Base-by-base conservation (phyloP, 30 jellyfish, hydroid and myxozoan genomes). In the Clytia hemisphaerica region DNA sequence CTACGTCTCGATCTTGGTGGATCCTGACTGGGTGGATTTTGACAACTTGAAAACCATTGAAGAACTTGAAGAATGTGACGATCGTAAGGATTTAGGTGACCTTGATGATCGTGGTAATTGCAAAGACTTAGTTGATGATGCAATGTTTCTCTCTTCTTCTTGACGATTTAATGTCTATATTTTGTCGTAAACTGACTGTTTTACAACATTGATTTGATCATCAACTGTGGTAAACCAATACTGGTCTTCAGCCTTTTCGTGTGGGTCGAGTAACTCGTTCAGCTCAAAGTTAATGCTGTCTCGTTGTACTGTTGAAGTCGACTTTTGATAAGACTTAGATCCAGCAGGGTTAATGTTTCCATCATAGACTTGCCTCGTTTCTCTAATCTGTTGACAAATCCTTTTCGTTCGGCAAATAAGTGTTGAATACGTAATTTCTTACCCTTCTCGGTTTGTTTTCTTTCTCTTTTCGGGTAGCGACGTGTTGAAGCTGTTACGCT, bases 1-100 rank as follows among this genome's bases (percentile, higher is more conserved):
- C 53, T 40, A 40, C 53, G 53, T 40, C 53, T 40, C 53, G 53
- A 40, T 40, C 53, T 40, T 40, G 53, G 53, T n/a, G 53, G n/a
- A 40, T n/a, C n/a, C 53, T n/a, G 53, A 40, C 14, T n/a, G 53
- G n/a, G 53, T 40, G n/a, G 53, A 40, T 40, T n/a, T 40, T 7
- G 53, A 40, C 53, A 40, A 40, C 53, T 40, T 40, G 53, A 7
- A n/a, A 40, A n/a, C n/a, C n/a, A n/a, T n/a, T n/a, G n/a, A n/a
- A n/a, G n/a, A n/a, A n/a, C n/a, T n/a, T n/a, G n/a, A n/a, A n/a
- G n/a, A n/a, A n/a, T n/a, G n/a, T n/a, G n/a, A n/a, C n/a, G n/a
- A n/a, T n/a, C n/a, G 53, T 40, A n/a, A 40, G 10, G 53, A 40
- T 40, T 40, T 40, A 40, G 53, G n/a, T 7, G 53, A 40, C 53